Evolutionary conservation across 2,888 invertebrate species (phyloP).

Genomic region (Dyspetes luteomarginatus): DNA sequence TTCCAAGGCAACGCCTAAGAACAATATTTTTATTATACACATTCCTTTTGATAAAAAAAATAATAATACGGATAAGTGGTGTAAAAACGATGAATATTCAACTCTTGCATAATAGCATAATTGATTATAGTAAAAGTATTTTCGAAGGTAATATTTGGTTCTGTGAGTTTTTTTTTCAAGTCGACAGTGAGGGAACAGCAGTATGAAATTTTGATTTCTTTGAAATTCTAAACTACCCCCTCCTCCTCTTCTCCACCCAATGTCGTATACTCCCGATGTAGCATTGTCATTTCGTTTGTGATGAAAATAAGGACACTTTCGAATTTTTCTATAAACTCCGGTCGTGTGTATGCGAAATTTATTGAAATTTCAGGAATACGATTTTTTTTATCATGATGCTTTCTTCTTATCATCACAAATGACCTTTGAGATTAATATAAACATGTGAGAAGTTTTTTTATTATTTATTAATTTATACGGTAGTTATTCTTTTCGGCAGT

Average conservation of each 20-base stretch:
- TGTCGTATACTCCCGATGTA: constrained; percentile 25
- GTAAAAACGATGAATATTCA: not conserved
- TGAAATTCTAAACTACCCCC: constrained; percentile 3
- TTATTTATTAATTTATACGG: constrained; percentile 18
- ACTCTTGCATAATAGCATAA: not conserved
- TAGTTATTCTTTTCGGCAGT: constrained; percentile 22
- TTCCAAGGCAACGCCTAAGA: no score
- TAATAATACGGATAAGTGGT: not conserved
- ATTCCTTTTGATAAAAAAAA: not conserved
- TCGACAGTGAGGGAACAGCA: constrained; percentile 15
- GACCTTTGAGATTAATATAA: constrained; percentile 44
- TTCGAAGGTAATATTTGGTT: constrained; percentile 34
- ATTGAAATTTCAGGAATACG: constrained; percentile 25
- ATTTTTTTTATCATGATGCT: constrained; percentile 6
- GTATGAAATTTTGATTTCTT: constrained; percentile 1
- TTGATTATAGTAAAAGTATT: not conserved
- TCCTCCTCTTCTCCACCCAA: not conserved
- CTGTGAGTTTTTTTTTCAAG: constrained; percentile 16
- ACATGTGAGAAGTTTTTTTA: constrained; percentile 23
- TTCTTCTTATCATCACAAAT: constrained; percentile 38
- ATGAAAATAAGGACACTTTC: constrained; percentile 68
- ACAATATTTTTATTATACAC: not conserved
- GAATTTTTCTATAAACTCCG: constrained; percentile 46
- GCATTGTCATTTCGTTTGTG: constrained; percentile 60
- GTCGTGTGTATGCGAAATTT: constrained; percentile 32